Evolutionary conservation across 1,140 invertebrate genomes (phyloP).

Genomic region (Zaprionus taronus): DNA sequence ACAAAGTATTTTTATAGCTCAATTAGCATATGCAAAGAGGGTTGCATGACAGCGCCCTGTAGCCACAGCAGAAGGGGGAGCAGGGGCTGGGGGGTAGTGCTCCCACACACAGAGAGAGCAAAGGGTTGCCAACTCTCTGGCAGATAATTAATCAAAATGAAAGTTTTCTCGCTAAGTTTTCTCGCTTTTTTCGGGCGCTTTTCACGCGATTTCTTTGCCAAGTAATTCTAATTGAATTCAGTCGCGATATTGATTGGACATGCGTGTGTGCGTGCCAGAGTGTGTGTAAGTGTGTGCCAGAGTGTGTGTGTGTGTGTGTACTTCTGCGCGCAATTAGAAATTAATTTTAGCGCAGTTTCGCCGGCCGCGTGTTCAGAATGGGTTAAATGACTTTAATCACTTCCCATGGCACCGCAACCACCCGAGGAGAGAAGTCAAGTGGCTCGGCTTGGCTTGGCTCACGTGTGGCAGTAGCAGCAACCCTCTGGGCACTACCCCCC

Average conservation of each 20-base stretch:
- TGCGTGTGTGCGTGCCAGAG: neutral
- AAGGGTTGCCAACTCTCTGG: constrained; percentile 38
- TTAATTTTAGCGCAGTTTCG: constrained; percentile 63
- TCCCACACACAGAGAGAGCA: neutral
- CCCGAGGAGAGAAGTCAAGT: constrained; percentile 45
- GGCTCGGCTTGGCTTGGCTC: constrained; percentile 16
- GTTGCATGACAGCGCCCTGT: constrained; percentile 28
- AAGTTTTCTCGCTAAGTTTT: constrained; percentile 10
- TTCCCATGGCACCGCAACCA: constrained; percentile 62
- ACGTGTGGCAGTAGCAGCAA: constrained; percentile 23
- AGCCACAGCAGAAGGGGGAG: neutral
- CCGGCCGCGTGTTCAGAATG: constrained; percentile 59
- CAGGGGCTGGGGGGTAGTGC: neutral
- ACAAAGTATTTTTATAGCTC: constrained; percentile 82
- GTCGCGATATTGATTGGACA: constrained; percentile 24
- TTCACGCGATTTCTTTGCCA: constrained; percentile 5
- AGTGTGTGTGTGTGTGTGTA: constrained; percentile 51
- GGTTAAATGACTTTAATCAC: constrained; percentile 83
- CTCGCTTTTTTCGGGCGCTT: neutral
- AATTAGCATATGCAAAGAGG: constrained; percentile 73
- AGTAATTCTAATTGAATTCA: constrained; percentile 1
- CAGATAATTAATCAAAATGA: constrained; percentile 65
- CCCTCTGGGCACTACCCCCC: neutral
- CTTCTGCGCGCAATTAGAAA: constrained; percentile 80
- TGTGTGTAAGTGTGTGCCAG: constrained; percentile 1